These are phyloP conservation scores for Aphaenogaster rudis DNA, from an alignment of 1,140 invertebrate genomes.

Conservation along the genomic window DNA sequence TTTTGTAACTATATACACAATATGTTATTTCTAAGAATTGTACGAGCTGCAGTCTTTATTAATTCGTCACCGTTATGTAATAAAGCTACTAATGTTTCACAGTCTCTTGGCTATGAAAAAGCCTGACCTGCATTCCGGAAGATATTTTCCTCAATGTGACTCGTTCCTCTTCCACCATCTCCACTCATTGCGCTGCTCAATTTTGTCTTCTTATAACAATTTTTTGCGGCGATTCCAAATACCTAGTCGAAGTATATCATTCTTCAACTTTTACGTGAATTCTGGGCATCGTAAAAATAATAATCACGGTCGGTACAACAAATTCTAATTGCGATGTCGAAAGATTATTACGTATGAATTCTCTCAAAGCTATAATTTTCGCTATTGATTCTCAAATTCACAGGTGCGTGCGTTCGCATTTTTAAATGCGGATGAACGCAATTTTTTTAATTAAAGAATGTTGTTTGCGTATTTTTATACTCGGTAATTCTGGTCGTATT, in stretches of 20 bases:
- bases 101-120: slow-evolving; percentile 29
- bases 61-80: slow-evolving; percentile 3
- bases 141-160: slow-evolving; percentile 4
- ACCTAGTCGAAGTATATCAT: slow-evolving; percentile 64
- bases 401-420: slow-evolving; percentile 18
- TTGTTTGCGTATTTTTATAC: slow-evolving; percentile 12
- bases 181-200: slow-evolving; percentile 56
- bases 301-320: neutral
- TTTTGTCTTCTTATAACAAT: slow-evolving; percentile 63
- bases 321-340: neutral
- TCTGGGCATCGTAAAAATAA: slow-evolving; percentile 23
- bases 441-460: slow-evolving; percentile 33
- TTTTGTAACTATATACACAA: neutral
- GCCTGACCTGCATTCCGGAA: slow-evolving; percentile 48
- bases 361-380: neutral
- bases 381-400: neutral
- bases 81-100: slow-evolving; percentile 1
- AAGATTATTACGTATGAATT: neutral
- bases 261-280: slow-evolving; percentile 60
- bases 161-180: slow-evolving; percentile 37
- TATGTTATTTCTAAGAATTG: neutral
- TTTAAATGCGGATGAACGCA: slow-evolving; percentile 12
- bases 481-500: neutral
- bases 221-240: slow-evolving; percentile 54
- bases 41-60: neutral